Base-by-base conservation (phyloP, 2,113 vertebrate species). In the Taurulus bubalis region DNA sequence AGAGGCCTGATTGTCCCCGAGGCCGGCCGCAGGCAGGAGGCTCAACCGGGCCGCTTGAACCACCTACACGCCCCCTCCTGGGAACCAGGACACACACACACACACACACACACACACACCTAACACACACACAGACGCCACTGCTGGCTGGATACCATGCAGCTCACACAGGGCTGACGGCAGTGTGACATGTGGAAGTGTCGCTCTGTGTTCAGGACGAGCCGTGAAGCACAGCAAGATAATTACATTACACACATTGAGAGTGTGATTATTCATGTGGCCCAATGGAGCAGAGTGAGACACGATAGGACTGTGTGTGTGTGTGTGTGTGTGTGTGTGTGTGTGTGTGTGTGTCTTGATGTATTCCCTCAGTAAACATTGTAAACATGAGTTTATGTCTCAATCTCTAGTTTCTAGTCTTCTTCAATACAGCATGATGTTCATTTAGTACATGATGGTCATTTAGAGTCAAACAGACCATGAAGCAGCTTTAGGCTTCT, bases 1-100 rank as follows among this genome's bases (percentile, higher is more conserved):
- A 45, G 30, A 83, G 79, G 78, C 83, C 79, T 67, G 67, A 71
- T 65, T 80, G 77, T 92, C 89, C 79, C 88, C 75, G 79, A 82
- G 83, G 86, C 85, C 26, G 79, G 88, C 30, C 85, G 58, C 59
- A 58, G 90, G 89, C 88, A 47, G 34, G 64, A 36, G 73, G 45
- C 86, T 87, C 75, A 81, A 81, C 65, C 51, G 81, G 65, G 53
- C 67, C 58, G 16, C 67, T 73, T 71, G 76, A 83, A 75, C 84
- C 83, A 36, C 75, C 71, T 75, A 72, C 78, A 58, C 32, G 56
- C 45, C 30, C 34, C 38, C 80, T 73, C 71, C 36, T 63, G 84
- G 79, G 73, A 75, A 5, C 4, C 56, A 38, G 32, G 56, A 59
- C 22, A 74, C 49, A 51, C 51, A 40, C 20, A 60, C 47, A 11